Evolutionary conservation across 2,888 invertebrate species (phyloP), one percentile per base, ranked within the genome.

Genomic region (Ectropis crepuscularia): DNA sequence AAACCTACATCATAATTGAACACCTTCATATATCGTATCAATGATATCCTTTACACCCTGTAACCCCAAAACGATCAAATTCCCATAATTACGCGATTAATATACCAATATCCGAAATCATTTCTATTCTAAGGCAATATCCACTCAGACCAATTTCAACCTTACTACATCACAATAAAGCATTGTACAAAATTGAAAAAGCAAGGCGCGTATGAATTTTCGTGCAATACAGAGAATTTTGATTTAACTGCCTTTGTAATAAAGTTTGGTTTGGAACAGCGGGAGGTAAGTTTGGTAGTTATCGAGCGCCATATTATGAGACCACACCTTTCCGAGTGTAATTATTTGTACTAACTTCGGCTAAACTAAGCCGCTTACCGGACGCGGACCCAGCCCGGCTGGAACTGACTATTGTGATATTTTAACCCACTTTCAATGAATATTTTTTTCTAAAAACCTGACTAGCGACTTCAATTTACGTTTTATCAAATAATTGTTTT

Each of bases 271-370:
- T 39, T 57, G 5, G 9, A 9, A 10, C 7, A 12, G 39, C 12
- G 37, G 45, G 45, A 49, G 47, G 51, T 16, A 7, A 48, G 51
- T 55, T 46, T 57, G 65, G 67, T 55, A 67, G 61, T 78, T 76
- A 79, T 72, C 60, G 70, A 73, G 74, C 72, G 72, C 71, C 68
- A 74, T 71, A 70, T 73, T 72, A 63, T 65, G 61, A 67, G 51
- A 67, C 67, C 62, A 65, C 71, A 74, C 79, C 79, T 79, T 78
- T 79, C 75, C 74, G 68, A 73, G 73, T 73, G 70, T 80, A 83
- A 83, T 83, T 83, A 82, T 83, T 82, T 81, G 78, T 74, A 75
- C 79, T 77, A 81, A 81, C 76, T 80, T 78, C 79, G 78, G 78
- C 77, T 81, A 72, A 80, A 75, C 77, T 83, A 81, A 85, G 78